Evolutionary conservation across 2,113 vertebrate species (phyloP).

Genomic region (Cyanistes caeruleus): DNA sequence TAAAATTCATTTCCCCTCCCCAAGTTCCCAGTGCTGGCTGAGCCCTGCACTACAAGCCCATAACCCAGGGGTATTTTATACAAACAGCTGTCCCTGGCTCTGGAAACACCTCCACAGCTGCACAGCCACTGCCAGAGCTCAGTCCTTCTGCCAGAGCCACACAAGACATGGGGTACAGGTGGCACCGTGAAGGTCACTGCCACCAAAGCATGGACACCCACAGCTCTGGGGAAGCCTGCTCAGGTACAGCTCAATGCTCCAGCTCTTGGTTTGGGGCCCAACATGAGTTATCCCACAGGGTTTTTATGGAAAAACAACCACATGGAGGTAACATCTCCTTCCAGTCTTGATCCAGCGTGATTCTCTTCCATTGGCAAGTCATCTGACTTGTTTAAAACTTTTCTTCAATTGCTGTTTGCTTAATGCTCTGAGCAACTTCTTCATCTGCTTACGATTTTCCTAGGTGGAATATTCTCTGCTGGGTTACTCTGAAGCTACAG

Average conservation of each 20-base stretch:
- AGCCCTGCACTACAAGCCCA: background rate
- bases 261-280: background rate
- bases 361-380: background rate
- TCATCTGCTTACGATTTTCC: accelerated
- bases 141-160: background rate
- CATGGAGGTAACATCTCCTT: accelerated
- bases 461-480: background rate
- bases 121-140: accelerated
- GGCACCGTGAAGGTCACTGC: accelerated
- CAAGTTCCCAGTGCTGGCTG: background rate
- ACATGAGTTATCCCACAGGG: accelerated
- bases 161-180: accelerated
- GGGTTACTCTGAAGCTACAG: background rate
- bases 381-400: accelerated
- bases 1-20: accelerated
- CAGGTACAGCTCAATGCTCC: accelerated
- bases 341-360: background rate
- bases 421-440: background rate
- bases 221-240: background rate
- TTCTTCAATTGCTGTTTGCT: background rate
- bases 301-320: background rate
- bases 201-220: background rate
- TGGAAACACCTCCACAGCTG: background rate
- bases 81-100: accelerated
- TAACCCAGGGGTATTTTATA: accelerated